Conservation (phyloP, 2,888 invertebrate species). For the Phyllotreta cruciferae region DNA sequence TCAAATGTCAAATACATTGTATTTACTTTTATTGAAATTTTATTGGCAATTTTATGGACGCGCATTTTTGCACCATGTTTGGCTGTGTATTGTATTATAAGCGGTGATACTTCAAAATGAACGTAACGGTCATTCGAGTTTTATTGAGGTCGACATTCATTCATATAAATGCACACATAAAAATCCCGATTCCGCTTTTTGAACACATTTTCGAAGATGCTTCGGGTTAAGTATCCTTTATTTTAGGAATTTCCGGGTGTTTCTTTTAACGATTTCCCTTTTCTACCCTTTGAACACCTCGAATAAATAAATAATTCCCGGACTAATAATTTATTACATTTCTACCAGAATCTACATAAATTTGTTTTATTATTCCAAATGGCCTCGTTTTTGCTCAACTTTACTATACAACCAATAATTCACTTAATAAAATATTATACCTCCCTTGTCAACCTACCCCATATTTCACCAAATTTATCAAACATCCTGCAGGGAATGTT, state of each 20-base stretch:
- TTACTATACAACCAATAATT: not conserved
- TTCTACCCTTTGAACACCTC: no score
- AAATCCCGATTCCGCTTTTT: constrained; percentile 17
- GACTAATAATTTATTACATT: no score
- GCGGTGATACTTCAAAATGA: constrained; percentile 27
- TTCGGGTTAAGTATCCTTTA: no score
- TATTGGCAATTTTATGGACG: constrained; percentile 36
- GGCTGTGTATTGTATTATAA: constrained; percentile 28
- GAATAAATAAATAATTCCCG: no score
- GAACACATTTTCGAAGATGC: no score
- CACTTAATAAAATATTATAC: constrained; percentile 6
- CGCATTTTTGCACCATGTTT: constrained; percentile 34
- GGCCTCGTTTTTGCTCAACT: not conserved
- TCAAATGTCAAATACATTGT: constrained; percentile 39
- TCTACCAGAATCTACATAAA: no score
- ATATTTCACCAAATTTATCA: constrained; percentile 19
- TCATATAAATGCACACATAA: constrained; percentile 15
- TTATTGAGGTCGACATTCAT: constrained; percentile 28
- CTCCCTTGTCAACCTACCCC: constrained; percentile 7
- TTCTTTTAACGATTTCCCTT: no score
- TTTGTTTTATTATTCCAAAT: no score
- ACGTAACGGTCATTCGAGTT: constrained; percentile 27
- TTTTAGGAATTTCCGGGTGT: no score
- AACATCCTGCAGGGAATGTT: constrained; percentile 19
- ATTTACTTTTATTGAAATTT: constrained; percentile 37